Percentiles rank a stretch among this genome's conserved stretches.
phyloP scores from a whole-genome alignment of 2,113 vertebrate genomes.

The Phalacrocorax pelagicus region DNA sequence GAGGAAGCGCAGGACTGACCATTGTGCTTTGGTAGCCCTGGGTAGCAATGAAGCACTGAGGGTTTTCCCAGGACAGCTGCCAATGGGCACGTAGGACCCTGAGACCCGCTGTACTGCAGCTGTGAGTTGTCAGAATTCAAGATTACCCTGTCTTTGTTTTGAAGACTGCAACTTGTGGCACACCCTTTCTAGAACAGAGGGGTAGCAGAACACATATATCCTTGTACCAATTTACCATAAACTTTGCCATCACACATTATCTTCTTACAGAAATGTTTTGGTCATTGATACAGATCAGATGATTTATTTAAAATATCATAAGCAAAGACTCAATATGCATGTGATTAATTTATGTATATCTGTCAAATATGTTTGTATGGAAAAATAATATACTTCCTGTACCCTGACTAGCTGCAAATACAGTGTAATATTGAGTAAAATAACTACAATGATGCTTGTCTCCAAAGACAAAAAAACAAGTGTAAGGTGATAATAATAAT shows the following conservation, averaged over 20 bases:
- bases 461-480: not conserved
- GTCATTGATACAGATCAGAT: not conserved
- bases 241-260: not conserved
- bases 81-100: not conserved
- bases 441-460: not conserved
- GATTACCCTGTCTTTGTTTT: not conserved
- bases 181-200: not conserved
- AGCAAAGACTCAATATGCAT: not conserved
- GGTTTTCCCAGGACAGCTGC: not conserved
- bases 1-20: not conserved
- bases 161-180: not conserved
- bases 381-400: not conserved
- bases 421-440: not conserved
- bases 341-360: not conserved
- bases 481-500: not conserved
- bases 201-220: rapidly evolving
- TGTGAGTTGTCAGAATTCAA: not conserved
- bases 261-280: not conserved
- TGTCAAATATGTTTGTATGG: not conserved
- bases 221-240: not conserved
- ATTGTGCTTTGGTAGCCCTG: not conserved
- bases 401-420: not conserved
- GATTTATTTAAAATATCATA: not conserved
- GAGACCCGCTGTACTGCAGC: not conserved
- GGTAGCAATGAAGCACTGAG: not conserved